These are phyloP conservation scores for Rotaria macrura DNA, from an alignment of 2,888 invertebrate species.

Conservation along the genomic window DNA sequence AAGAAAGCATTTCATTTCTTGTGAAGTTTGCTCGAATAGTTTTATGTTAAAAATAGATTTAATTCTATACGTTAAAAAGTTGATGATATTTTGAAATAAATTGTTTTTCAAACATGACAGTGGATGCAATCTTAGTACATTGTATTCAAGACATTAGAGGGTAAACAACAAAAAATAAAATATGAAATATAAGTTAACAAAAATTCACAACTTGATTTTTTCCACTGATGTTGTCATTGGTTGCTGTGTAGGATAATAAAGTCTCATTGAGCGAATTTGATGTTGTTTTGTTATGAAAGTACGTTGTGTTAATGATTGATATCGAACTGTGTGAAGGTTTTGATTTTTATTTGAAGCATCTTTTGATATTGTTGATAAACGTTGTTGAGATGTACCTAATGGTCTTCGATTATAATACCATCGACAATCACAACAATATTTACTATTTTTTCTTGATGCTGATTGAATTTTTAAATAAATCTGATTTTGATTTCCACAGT, in stretches of 20 bases:
- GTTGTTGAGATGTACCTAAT: not conserved
- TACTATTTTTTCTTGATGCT: not conserved
- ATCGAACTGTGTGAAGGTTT: not conserved
- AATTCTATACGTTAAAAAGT: too few relatives aligned
- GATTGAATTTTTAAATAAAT: not conserved
- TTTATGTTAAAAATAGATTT: too few relatives aligned
- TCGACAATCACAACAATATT: not conserved
- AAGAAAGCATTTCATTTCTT: too few relatives aligned
- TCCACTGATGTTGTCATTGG: not conserved
- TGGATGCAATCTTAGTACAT: too few relatives aligned
- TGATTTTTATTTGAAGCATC: not conserved
- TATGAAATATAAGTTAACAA: not conserved
- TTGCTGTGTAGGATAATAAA: not conserved
- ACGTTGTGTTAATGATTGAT: not conserved
- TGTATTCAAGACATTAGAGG: too few relatives aligned
- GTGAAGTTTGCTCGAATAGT: too few relatives aligned
- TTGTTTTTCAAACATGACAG: too few relatives aligned
- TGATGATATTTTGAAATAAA: too few relatives aligned
- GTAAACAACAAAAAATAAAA: not conserved
- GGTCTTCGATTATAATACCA: not conserved
- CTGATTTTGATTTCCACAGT: not conserved
- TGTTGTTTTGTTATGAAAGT: not conserved
- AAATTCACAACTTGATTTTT: not conserved
- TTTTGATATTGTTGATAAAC: too few relatives aligned
- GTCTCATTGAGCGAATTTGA: not conserved